Base-by-base conservation (phyloP, 2,888 invertebrate species). In the Lepeophtheirus nordmannii region DNA sequence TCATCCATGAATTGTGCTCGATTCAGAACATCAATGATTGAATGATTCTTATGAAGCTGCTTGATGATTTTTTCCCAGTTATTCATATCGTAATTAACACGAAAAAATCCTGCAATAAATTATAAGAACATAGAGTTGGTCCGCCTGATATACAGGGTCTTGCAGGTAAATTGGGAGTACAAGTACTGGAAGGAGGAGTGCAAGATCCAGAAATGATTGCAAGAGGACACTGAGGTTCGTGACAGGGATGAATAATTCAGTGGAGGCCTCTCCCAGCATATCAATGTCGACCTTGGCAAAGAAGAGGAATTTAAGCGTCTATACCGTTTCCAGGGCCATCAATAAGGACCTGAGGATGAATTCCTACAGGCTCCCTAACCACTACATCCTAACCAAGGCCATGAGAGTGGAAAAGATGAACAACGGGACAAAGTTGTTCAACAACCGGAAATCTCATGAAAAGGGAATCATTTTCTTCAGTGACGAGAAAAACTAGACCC, bases 401-500 rank as follows among this genome's bases (percentile, higher is more conserved):
- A 53, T 53, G 53, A 53, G 20, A 8, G 53, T 20, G n/a, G 8
- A 17, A n/a, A 53, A 8, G 8, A 20, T 53, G n/a, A 8, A 53
- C 3, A 53, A 53, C 53, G 53, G 53, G 53, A 53, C 53, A n/a
- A 53, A 53, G 53, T 20, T 53, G 7, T 8, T 53, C 53, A 53
- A 20, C 53, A 53, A 53, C n/a, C 7, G 1, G n/a, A 20, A 53
- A 7, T 53, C 53, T 30, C 30, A 30, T 7, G 30, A 7, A 30
- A 7, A 20, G n/a, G n/a, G n/a, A n/a, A n/a, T n/a, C n/a, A 17
- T 53, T 8, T 53, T 53, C 8, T 53, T 53, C 53, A 17, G n/a
- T 53, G 53, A 53, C 53, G 53, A 53, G 20, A 53, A 53, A 53
- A 53, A 53, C 53, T 53, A 20, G 53, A 53, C n/a, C n/a, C 7